phyloP scores from a whole-genome alignment of 2,113 vertebrate genomes.

The Turdus rufiventris region DNA sequence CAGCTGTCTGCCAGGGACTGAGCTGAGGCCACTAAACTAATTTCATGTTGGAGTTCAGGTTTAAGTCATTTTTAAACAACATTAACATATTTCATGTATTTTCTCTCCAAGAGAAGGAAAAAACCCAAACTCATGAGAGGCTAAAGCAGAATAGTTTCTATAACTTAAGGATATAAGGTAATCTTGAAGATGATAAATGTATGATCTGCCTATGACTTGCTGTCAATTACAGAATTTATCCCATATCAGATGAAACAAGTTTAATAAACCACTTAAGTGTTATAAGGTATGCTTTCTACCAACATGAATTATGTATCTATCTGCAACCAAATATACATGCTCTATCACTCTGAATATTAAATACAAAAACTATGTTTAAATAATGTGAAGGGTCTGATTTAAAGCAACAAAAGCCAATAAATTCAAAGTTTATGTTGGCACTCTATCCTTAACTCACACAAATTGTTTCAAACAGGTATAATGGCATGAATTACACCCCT shows the following conservation, averaged over 20 bases:
- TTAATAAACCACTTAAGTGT: conserved; percentile 75
- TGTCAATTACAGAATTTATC: conserved; percentile 71
- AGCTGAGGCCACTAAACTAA: conserved; percentile 39
- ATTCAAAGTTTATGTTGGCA: conserved; percentile 68
- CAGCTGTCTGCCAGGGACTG: conserved; percentile 13
- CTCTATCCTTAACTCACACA: conserved; percentile 55
- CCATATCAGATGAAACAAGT: conserved; percentile 67
- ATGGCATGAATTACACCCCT: conserved; percentile 29
- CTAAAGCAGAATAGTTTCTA: conserved; percentile 52
- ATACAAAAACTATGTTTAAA: conserved; percentile 70
- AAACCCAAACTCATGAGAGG: neutral
- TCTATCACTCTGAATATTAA: conserved; percentile 74
- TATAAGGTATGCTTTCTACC: conserved; percentile 68
- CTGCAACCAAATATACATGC: conserved; percentile 58
- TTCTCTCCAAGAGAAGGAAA: conserved; percentile 15
- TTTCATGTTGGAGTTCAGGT: conserved; percentile 18
- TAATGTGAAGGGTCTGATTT: conserved; percentile 74
- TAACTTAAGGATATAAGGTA: conserved; percentile 62
- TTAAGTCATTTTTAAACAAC: conserved; percentile 63
- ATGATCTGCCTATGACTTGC: conserved; percentile 43
- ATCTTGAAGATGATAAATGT: conserved; percentile 70
- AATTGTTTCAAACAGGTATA: conserved; percentile 67
- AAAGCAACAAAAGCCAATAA: conserved; percentile 74
- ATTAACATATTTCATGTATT: conserved; percentile 63
- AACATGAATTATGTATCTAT: conserved; percentile 71